A percentile compares a stretch with the other conserved stretches of the same genome.
These are phyloP conservation scores for Eurosta solidaginis DNA, from an alignment of 1,140 invertebrate species.

Conservation along the genomic window DNA sequence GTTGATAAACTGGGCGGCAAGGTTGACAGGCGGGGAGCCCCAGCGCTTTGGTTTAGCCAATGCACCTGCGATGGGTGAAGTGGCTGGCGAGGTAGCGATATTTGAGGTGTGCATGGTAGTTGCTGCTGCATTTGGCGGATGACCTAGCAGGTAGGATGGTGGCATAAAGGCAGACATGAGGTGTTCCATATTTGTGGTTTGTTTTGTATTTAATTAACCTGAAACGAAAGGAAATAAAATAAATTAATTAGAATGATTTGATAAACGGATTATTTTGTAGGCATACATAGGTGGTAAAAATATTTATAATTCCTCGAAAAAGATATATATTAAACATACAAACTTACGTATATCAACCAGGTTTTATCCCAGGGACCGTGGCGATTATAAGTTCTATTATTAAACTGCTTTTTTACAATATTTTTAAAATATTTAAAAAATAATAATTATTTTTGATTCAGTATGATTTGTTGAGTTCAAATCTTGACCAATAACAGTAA, in stretches of 20 bases:
- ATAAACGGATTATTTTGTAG: too few species aligned
- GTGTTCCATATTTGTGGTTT: constrained; percentile 46
- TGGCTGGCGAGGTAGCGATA: constrained; percentile 45
- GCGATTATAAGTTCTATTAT: too few species aligned
- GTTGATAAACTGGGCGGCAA: constrained; percentile 88
- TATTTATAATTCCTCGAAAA: too few species aligned
- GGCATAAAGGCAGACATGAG: constrained; percentile 55
- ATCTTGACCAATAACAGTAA: too few species aligned
- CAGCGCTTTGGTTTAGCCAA: constrained; percentile 51
- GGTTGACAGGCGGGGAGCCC: constrained; percentile 73
- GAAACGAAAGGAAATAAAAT: constrained; percentile 15
- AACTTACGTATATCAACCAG: too few species aligned
- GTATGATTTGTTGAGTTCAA: too few species aligned
- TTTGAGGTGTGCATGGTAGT: constrained; percentile 11
- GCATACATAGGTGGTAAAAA: too few species aligned
- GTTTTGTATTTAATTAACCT: not conserved
- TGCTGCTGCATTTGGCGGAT: constrained; percentile 32
- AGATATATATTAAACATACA: too few species aligned
- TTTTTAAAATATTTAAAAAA: too few species aligned
- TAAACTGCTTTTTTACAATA: too few species aligned
- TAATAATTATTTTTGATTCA: too few species aligned
- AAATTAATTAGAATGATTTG: constrained; percentile 8
- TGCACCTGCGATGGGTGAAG: constrained; percentile 40
- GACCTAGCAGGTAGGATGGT: constrained; percentile 50
- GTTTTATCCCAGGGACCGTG: too few species aligned